A percentile compares a stretch with the other conserved stretches of the same genome.
Conservation (phyloP, 1,140 invertebrate genomes). For the Drosophila sp. region DNA sequence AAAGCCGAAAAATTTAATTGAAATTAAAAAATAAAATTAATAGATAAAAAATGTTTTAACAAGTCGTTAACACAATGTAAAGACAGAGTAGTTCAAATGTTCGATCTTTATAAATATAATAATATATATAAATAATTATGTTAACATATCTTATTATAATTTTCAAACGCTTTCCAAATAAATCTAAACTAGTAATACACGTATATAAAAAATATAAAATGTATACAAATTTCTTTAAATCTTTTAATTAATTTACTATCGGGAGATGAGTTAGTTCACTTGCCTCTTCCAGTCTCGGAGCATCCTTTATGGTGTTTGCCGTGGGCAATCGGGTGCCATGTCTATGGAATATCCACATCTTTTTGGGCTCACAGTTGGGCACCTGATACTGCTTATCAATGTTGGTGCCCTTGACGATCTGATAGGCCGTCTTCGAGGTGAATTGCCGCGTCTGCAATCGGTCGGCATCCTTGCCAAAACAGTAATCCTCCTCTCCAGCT, state of each 20-base stretch:
- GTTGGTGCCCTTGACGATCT: constrained; percentile 86
- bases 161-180: too few species aligned
- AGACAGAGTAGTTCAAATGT: too few species aligned
- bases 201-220: too few species aligned
- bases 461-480: constrained; percentile 86
- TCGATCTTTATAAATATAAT: too few species aligned
- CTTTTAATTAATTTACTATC: too few species aligned
- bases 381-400: constrained; percentile 85
- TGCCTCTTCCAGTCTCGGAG: constrained; percentile 86
- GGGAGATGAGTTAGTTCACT: neutral
- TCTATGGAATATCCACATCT: constrained; percentile 88
- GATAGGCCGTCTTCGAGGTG: constrained; percentile 88
- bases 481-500: constrained; percentile 84
- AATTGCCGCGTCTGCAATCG: constrained; percentile 86
- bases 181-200: too few species aligned
- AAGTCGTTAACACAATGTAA: too few species aligned
- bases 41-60: too few species aligned
- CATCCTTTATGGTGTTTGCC: constrained; percentile 85
- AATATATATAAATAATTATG: too few species aligned
- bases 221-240: too few species aligned
- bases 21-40: too few species aligned
- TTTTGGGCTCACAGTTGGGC: constrained; percentile 87
- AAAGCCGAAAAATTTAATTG: neutral
- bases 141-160: too few species aligned
- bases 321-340: constrained; percentile 88